phyloP scores from a whole-genome alignment of 1,140 invertebrate genomes.

The Ladona fulva region DNA sequence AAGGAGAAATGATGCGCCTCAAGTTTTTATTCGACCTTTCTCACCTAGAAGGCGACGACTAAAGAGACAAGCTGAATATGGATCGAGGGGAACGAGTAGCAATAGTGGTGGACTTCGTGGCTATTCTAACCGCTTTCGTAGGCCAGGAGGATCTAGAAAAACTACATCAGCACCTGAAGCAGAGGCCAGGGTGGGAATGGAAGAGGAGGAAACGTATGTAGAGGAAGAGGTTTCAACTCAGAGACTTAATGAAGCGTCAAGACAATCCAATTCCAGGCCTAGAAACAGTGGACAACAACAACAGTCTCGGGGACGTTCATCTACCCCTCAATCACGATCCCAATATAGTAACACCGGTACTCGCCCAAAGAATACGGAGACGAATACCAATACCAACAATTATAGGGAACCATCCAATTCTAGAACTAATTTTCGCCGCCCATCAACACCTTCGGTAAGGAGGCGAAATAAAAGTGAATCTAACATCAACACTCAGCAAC shows the following conservation, averaged over 20 bases:
- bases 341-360: constrained; percentile 32
- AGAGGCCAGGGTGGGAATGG: neutral
- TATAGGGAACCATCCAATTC: neutral
- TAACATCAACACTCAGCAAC: too few species aligned
- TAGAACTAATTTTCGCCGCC: constrained; percentile 41
- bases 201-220: neutral
- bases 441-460: constrained; percentile 23
- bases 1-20: constrained; percentile 18
- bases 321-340: constrained; percentile 31
- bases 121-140: neutral
- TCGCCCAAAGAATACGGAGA: constrained; percentile 25
- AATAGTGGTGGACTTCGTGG: neutral
- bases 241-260: constrained; percentile 11
- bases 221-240: neutral
- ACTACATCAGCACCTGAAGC: neutral
- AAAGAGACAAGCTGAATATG: constrained; percentile 50
- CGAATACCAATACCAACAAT: constrained; percentile 8
- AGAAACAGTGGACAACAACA: constrained; percentile 26
- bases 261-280: constrained; percentile 17
- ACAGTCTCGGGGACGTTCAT: constrained; percentile 39
- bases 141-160: neutral
- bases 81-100: constrained; percentile 19
- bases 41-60: constrained; percentile 25
- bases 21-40: constrained; percentile 27
- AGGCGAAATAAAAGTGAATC: constrained; percentile 9